Evolutionary conservation across 2,797 vertebrate species (phyloP).

Genomic region (Gobio occitaniae): DNA sequence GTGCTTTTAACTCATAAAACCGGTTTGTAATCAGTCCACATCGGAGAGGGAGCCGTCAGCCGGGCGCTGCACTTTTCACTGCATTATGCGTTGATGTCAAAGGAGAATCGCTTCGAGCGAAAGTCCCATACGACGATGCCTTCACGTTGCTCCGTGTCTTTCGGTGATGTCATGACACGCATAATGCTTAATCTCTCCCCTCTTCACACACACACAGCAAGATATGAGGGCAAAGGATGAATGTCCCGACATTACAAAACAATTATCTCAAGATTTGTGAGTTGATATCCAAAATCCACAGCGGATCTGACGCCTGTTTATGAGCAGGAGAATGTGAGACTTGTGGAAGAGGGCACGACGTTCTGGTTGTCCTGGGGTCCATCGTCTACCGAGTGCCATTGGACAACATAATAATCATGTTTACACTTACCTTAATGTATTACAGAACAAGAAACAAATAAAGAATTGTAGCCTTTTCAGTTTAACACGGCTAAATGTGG

Average conservation of each 20-base stretch:
- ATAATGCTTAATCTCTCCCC: constrained; percentile 6
- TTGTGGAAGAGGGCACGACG: constrained; percentile 6
- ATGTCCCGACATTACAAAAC: neutral
- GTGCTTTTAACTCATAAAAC: constrained; percentile 66
- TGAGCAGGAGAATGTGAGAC: constrained; percentile 47
- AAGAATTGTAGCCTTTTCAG: constrained; percentile 63
- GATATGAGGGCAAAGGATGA: neutral
- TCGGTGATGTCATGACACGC: constrained; percentile 8
- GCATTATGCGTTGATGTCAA: constrained; percentile 53
- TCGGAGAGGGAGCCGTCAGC: constrained; percentile 53
- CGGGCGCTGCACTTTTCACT: constrained; percentile 59
- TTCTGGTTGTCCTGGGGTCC: constrained; percentile 37
- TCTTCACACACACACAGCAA: neutral
- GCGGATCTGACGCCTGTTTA: constrained; percentile 7
- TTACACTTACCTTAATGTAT: constrained; percentile 66
- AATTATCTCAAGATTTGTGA: neutral
- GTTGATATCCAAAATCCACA: constrained; percentile 9
- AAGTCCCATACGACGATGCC: constrained; percentile 24
- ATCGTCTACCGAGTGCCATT: constrained; percentile 45
- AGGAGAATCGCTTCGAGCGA: constrained; percentile 13
- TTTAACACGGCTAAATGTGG: constrained; percentile 65
- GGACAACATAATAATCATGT: constrained; percentile 57
- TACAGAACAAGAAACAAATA: constrained; percentile 56
- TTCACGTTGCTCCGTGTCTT: constrained; percentile 37
- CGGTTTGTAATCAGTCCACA: constrained; percentile 50